Percentiles rank a stretch among this genome's conserved stretches.
These are phyloP conservation scores for Bibio marci DNA, from an alignment of 2,888 invertebrate species.

Conservation along the genomic window DNA sequence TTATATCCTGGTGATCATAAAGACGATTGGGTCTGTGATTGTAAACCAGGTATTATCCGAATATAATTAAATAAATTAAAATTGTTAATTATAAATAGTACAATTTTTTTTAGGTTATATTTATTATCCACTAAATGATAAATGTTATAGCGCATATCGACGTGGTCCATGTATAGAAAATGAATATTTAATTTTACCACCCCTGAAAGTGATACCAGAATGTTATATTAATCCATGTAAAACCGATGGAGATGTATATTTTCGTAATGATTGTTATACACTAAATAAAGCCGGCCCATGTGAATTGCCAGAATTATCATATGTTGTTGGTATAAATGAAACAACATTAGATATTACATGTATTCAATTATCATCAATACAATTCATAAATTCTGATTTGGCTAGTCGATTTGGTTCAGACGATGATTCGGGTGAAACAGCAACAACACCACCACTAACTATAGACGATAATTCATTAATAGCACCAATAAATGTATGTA, in stretches of 20 bases:
- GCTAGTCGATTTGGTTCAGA: constrained; percentile 22
- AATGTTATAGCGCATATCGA: constrained; percentile 43
- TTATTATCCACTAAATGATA: constrained; percentile 41
- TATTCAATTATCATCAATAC: constrained; percentile 13
- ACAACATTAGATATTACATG: constrained; percentile 34
- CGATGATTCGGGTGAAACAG: constrained; percentile 3
- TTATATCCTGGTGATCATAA: constrained; percentile 47
- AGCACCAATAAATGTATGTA: constrained; percentile 13
- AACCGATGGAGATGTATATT: constrained; percentile 33
- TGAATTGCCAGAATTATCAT: constrained; percentile 23
- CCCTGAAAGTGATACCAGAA: constrained; percentile 34
- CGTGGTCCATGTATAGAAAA: constrained; percentile 43
- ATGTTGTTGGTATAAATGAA: constrained; percentile 41
- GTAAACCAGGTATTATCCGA: constrained; percentile 21
- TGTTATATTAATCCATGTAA: constrained; percentile 45
- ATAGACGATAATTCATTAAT: not conserved
- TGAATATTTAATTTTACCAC: constrained; percentile 37
- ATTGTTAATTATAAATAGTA: no score
- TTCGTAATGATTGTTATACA: constrained; percentile 17
- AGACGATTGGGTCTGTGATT: constrained; percentile 44
- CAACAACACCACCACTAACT: not conserved
- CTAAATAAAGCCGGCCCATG: constrained; percentile 19
- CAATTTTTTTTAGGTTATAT: constrained; percentile 39
- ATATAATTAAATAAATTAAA: not conserved
- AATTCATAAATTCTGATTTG: constrained; percentile 9